Conservation (phyloP, 2,797 vertebrate species). For the Pterois miles region DNA sequence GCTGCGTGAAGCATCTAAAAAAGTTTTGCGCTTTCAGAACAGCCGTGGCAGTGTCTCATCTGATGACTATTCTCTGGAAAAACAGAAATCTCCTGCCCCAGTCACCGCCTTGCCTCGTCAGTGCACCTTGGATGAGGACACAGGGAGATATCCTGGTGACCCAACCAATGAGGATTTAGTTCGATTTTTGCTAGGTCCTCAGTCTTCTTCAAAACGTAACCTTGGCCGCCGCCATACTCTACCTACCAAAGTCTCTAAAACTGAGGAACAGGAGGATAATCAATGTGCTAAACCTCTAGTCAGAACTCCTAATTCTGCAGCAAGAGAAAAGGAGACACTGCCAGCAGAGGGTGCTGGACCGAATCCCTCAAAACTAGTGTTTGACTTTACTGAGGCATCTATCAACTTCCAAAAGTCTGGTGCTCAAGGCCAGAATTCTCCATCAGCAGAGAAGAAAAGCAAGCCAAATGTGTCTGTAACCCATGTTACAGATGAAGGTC, state of each 20-base stretch:
- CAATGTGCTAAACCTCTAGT: conserved; percentile 20
- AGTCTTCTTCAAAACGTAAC: conserved; percentile 34
- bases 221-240: conserved; percentile 78
- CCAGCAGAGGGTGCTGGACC: conserved; percentile 36
- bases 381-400: conserved; percentile 51
- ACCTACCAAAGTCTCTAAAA: conserved; percentile 52
- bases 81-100: conserved; percentile 57
- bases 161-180: conserved; percentile 63
- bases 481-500: neutral
- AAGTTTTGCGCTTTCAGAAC: conserved; percentile 78
- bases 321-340: conserved; percentile 43
- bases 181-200: conserved; percentile 44
- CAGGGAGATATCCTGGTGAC: conserved; percentile 53
- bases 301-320: conserved; percentile 33
- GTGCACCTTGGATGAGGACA: conserved; percentile 70
- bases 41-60: conserved; percentile 78
- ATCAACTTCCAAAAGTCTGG: conserved; percentile 7
- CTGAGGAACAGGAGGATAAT: conserved; percentile 52
- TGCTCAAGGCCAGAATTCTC: conserved; percentile 26
- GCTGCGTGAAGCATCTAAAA: conserved; percentile 82
- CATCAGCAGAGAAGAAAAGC: conserved; percentile 45
- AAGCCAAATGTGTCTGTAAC: conserved; percentile 9
- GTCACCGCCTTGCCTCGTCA: conserved; percentile 38
- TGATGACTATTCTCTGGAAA: conserved; percentile 62
- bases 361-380: conserved; percentile 30